A percentile compares a stretch with the other conserved stretches of the same genome.
phyloP scores from a whole-genome alignment of 2,113 vertebrate genomes.

The Tragulus kanchil region DNA sequence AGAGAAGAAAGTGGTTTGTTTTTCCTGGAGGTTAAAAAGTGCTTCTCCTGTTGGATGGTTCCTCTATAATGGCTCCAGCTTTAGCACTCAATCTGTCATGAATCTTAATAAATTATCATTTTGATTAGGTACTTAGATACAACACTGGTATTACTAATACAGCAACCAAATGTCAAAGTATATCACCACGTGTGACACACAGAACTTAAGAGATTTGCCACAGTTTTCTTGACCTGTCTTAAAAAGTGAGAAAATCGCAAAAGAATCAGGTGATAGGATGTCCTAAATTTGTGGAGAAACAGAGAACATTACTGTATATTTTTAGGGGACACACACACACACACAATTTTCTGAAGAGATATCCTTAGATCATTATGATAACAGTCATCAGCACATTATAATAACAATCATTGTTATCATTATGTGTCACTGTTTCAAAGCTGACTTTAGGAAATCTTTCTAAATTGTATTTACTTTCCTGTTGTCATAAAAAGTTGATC shows the following conservation, averaged over 20 bases:
- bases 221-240: conserved; percentile 23
- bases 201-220: not conserved
- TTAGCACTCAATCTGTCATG: conserved; percentile 5
- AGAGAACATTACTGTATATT: not conserved
- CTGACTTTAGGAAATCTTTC: conserved; percentile 41
- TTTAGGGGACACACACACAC: not conserved
- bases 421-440: not conserved
- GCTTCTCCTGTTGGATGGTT: conserved; percentile 38
- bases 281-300: not conserved
- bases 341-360: not conserved
- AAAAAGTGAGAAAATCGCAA: not conserved
- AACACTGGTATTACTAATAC: conserved; percentile 41
- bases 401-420: not conserved
- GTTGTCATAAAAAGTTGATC: not conserved
- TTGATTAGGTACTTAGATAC: conserved; percentile 40
- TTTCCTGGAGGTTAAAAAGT: conserved; percentile 37
- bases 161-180: not conserved
- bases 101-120: conserved; percentile 57
- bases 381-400: too few species aligned
- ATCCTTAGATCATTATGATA: too few species aligned
- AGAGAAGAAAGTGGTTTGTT: conserved; percentile 52
- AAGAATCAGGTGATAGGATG: not conserved
- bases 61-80: conserved; percentile 25
- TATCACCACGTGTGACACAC: conserved; percentile 27
- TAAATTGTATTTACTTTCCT: not conserved